Base-by-base conservation (phyloP, 2,797 vertebrate species). In the Sphenodon punctatus region DNA sequence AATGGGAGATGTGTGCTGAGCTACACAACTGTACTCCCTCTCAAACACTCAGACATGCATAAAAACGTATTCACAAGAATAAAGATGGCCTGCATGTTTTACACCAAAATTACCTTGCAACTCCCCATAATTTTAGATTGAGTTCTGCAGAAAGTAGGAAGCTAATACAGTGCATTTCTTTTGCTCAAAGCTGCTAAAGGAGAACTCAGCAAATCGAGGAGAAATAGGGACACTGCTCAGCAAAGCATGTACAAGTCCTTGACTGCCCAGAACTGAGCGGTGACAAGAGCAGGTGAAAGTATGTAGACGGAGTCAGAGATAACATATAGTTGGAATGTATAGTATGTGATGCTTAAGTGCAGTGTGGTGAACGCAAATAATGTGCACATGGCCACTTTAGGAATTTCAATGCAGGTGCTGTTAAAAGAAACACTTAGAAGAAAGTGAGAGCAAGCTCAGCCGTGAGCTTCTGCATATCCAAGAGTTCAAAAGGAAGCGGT, bases 341-440 rank as follows among this genome's bases (percentile, higher is more conserved):
- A 58, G 20, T 45, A 72, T 53, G 55, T n/a, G n/a, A n/a, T 23
- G 66, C 66, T 48, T 80, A 63, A 59, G n/a, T 22, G n/a, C 66
- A 63, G 5, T 20, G 27, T 30, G 20, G 4, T 88, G 82, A 89
- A 92, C 88, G 80, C 85, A 83, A 25, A 61, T 16, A 22, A 65
- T 3, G 1, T 23, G 32, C 14, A 7, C 8, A 36, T 11, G 58
- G 34, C 12, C 51, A 25, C 75, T 89, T 80, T 39, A 8, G 70
- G 85, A 49, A 55, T 72, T 38, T 79, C 80, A 30, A 49, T 53
- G 51, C 42, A n/a, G 72, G 15, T 0, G 1, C 17, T 14, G 64
- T 49, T 38, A 65, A 81, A 17, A 83, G 55, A 70, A 81, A 72
- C n/a, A n/a, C n/a, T n/a, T n/a, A n/a, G n/a, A n/a, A n/a, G 19